phyloP scores from a whole-genome alignment of 1,140 invertebrate genomes.

The Drosophila burlai region DNA sequence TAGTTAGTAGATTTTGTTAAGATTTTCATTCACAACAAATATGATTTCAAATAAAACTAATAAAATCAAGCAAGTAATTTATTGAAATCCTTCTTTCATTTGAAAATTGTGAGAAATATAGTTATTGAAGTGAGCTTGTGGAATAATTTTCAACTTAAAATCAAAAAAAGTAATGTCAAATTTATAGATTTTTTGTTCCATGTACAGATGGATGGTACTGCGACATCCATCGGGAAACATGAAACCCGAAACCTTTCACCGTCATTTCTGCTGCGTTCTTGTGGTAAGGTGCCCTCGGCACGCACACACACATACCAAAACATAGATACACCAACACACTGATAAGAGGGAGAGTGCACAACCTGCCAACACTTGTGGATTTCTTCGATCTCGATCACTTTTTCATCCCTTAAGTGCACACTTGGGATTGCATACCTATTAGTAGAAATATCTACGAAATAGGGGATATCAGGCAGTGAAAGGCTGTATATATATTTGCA shows the following conservation, averaged over 20 bases:
- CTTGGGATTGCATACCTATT: conserved; percentile 31
- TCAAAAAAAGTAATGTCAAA: neutral
- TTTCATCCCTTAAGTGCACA: conserved; percentile 78
- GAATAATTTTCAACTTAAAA: neutral
- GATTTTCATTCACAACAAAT: too few relatives aligned
- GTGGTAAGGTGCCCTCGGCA: conserved; percentile 50
- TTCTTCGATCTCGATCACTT: conserved; percentile 31
- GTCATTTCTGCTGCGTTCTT: conserved; percentile 51
- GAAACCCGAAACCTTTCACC: conserved; percentile 79
- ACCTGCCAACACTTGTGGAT: conserved; percentile 72
- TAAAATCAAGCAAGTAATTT: neutral
- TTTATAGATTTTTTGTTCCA: neutral
- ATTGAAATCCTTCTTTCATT: neutral
- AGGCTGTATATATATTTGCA: too few relatives aligned
- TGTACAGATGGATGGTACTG: conserved; percentile 14
- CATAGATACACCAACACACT: conserved; percentile 24
- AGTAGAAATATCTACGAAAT: neutral
- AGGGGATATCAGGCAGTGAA: conserved; percentile 1
- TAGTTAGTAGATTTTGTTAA: neutral
- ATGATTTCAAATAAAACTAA: neutral
- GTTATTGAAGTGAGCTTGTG: too few relatives aligned
- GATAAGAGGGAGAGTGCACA: conserved; percentile 24
- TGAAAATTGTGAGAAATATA: too few relatives aligned
- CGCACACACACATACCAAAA: conserved; percentile 10
- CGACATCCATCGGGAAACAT: conserved; percentile 50